Evolutionary conservation across 2,797 vertebrate genomes (phyloP), one percentile per base, ranked within the genome.

Genomic region (Rhynchotus rufescens): DNA sequence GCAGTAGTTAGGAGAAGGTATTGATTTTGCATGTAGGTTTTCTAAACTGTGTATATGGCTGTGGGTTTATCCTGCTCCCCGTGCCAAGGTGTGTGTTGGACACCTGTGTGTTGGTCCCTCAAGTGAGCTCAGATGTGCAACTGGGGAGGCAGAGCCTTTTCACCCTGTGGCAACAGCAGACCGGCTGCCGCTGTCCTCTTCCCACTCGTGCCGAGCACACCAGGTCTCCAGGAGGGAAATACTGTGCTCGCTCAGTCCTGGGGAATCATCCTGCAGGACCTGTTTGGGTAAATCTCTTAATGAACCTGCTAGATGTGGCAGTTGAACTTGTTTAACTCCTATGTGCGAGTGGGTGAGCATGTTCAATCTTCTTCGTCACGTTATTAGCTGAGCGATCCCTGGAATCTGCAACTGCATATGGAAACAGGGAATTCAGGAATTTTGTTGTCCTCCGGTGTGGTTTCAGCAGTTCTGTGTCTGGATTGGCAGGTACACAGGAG

Each of bases 281-380:
- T 38, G 0, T 77, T 73, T 78, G 91, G 82, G 52, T 56, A 34
- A 72, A 89, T 1, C 15, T 51, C 13, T 19, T 67, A 6, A 51
- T 52, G 56, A 60, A 5, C 68, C 23, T 0, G 2, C 62, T 45
- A 25, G 54, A 28, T 64, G 38, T 61, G 85, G 82, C 89, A 60
- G 7, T 7, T 61, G 80, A 34, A 62, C 34, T 38, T 38, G 0
- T 54, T 81, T 15, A 14, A 68, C 74, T 62, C 64, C 60, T 28
- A 0, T 2, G 6, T 0, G 0, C 26, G 0, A 40, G 57, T 10
- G 68, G 26, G 38, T 0, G 3, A 32, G 60, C 45, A 20, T 12
- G 56, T 44, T 79, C 60, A 40, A 36, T 71, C 32, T 44, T 73
- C 1, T 0, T 73, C 38, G 12, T 38, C 1, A 4, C 60, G 34